Evolutionary conservation across 2,113 vertebrate species (phyloP).

Genomic region (Microtus oregoni): DNA sequence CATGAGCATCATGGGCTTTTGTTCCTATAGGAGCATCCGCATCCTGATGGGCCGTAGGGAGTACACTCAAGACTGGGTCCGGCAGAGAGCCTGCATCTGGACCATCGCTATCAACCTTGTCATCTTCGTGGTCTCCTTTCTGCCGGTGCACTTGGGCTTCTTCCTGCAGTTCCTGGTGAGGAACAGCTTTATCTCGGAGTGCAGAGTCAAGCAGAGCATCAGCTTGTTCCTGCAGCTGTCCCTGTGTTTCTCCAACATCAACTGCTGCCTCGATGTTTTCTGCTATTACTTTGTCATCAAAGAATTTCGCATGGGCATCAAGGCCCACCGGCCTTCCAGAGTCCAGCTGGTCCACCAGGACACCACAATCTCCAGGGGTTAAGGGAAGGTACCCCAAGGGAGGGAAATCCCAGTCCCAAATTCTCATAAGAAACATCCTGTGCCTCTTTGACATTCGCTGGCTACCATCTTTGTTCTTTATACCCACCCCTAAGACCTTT

Average conservation of each 20-base stretch:
- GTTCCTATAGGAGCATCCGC: conserved; percentile 88
- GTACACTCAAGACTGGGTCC: not conserved
- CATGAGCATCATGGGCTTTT: conserved; percentile 87
- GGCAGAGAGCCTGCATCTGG: conserved; percentile 83
- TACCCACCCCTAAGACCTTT: not conserved
- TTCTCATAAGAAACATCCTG: not conserved
- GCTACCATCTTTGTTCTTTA: not conserved
- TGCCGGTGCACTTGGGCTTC: conserved; percentile 91
- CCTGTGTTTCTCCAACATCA: conserved; percentile 92
- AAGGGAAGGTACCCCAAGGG: conserved; percentile 7
- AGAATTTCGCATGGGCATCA: conserved; percentile 85
- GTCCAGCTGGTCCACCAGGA: not conserved
- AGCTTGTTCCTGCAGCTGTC: conserved; percentile 92
- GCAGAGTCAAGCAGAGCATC: conserved; percentile 82
- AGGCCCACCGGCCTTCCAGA: not conserved
- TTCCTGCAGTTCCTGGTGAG: conserved; percentile 94
- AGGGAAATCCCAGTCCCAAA: not conserved
- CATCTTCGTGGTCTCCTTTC: conserved; percentile 93
- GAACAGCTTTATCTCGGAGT: conserved; percentile 86
- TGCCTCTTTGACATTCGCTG: not conserved
- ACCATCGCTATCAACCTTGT: conserved; percentile 90
- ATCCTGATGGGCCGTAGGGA: conserved; percentile 77
- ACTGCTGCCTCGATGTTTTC: conserved; percentile 94
- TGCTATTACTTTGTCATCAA: conserved; percentile 94
- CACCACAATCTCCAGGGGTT: not conserved